Evolutionary conservation across 1,140 invertebrate species (phyloP).

Genomic region (Zaprionus africanus): DNA sequence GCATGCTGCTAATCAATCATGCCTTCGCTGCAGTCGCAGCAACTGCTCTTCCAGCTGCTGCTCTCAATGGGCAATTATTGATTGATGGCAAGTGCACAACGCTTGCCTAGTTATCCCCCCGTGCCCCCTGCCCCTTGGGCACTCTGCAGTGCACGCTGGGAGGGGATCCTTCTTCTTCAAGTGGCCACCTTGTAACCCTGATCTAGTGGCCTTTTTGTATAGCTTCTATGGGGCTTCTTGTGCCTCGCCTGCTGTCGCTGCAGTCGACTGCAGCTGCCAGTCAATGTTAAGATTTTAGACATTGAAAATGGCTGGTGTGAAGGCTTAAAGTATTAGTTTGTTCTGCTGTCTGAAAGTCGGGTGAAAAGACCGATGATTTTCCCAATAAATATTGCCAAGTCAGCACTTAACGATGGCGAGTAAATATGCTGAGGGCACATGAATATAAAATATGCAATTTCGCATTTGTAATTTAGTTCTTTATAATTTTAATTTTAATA

Average conservation of each 20-base stretch:
- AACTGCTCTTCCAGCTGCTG: slow-evolving; percentile 71
- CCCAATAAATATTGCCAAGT: neutral
- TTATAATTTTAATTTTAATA: neutral
- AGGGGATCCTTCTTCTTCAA: slow-evolving; percentile 47
- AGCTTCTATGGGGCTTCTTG: slow-evolving; percentile 6
- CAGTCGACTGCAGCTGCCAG: slow-evolving; percentile 60
- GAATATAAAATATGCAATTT: neutral
- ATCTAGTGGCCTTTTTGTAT: slow-evolving; percentile 68
- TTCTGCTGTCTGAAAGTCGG: slow-evolving; percentile 18
- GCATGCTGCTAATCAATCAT: slow-evolving; percentile 78
- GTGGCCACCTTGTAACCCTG: slow-evolving; percentile 66
- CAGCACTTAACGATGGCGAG: neutral
- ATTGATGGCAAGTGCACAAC: slow-evolving; percentile 77
- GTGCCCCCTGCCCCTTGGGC: neutral
- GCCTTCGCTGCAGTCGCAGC: slow-evolving; percentile 54
- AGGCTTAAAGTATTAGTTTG: slow-evolving; percentile 66
- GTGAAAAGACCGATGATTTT: neutral
- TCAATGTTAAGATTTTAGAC: slow-evolving; percentile 81
- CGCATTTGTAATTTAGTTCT: neutral
- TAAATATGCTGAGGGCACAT: neutral
- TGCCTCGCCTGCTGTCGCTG: slow-evolving; percentile 31
- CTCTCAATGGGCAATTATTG: slow-evolving; percentile 81
- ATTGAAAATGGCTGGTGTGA: slow-evolving; percentile 65
- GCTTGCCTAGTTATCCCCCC: slow-evolving; percentile 18
- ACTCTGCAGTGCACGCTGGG: neutral